Base-by-base conservation (phyloP, 2,888 invertebrate genomes). In the Mechanitis mazaeus region DNA sequence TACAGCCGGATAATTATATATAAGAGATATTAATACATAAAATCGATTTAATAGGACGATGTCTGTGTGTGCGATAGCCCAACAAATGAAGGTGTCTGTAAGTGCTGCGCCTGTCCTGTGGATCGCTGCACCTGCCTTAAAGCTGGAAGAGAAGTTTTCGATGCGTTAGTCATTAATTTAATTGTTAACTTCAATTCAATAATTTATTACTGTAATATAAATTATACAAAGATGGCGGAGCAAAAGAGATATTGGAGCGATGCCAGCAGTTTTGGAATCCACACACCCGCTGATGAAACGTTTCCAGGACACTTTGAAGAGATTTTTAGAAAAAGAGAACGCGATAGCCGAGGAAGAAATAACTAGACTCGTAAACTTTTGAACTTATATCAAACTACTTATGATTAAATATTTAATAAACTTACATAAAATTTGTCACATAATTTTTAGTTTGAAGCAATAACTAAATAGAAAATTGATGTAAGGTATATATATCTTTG, bases 231-330 rank as follows among this genome's bases (percentile, higher is more conserved):
- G 88, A 75, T 87, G 86, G 88, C 87, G 87, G 45, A 73, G 64
- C 33, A 78, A 80, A 11, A 80, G 84, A 2, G 76, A 79, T 2
- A 66, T 83, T 9, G 84, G 83, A 12, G 79, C 81, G 20, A 76
- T 88, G 84, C 87, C 91, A 0, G 89, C 91, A 3, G 91, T 94
- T 45, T 81, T 95, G 66, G 92, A 94, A 64, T 92, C 95, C 0
- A 91, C 94, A 59, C 95, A 95, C 80, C 94, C 94, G 0, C 87
- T 95, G 56, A 92, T 95, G 92, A 90, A 91, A 71, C 92, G 91
- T 71, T 95, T 95, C 82, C 95, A 95, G 85, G 84, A 91, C 65
- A 92, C 94, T 0, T 87, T 95, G 2, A 92, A 91, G 69, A 85
- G 91, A 47, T 94, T 95, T 78, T 87, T 95, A 0, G 73, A 91